These are phyloP conservation scores for Pseudopodoces humilis DNA, from an alignment of 2,113 vertebrate genomes.

Conservation along the genomic window DNA sequence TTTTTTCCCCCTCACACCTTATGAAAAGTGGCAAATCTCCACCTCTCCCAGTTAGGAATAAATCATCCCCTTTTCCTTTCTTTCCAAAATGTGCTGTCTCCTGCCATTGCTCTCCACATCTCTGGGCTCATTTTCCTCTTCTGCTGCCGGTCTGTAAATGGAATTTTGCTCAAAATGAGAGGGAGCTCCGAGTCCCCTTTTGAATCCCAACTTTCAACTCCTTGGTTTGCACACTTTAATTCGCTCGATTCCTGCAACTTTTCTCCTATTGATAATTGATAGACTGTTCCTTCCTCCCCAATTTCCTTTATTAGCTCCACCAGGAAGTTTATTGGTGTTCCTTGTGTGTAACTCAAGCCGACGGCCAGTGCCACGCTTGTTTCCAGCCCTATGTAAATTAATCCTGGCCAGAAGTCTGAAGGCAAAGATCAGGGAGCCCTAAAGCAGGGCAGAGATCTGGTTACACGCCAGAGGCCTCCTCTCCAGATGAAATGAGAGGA, in stretches of 20 bases:
- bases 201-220: neutral
- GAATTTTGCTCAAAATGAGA: neutral
- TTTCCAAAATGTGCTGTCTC: neutral
- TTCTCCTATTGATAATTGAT: constrained; percentile 72
- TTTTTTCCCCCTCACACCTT: accelerated
- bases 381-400: constrained; percentile 69
- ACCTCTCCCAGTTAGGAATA: neutral
- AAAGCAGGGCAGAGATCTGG: constrained; percentile 59
- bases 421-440: constrained; percentile 67
- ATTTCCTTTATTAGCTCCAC: constrained; percentile 76
- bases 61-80: neutral
- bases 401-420: constrained; percentile 71
- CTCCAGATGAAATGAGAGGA: constrained; percentile 59
- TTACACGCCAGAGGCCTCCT: constrained; percentile 69
- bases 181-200: neutral
- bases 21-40: neutral
- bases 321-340: constrained; percentile 74
- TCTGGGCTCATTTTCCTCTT: neutral
- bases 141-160: neutral
- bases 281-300: constrained; percentile 76
- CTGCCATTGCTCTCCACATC: neutral
- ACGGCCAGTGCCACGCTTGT: constrained; percentile 39
- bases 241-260: constrained; percentile 34
- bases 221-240: constrained; percentile 42
- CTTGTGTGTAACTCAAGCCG: constrained; percentile 73